phyloP scores from a whole-genome alignment of 2,888 invertebrate genomes.

The Herminia tarsipennalis region DNA sequence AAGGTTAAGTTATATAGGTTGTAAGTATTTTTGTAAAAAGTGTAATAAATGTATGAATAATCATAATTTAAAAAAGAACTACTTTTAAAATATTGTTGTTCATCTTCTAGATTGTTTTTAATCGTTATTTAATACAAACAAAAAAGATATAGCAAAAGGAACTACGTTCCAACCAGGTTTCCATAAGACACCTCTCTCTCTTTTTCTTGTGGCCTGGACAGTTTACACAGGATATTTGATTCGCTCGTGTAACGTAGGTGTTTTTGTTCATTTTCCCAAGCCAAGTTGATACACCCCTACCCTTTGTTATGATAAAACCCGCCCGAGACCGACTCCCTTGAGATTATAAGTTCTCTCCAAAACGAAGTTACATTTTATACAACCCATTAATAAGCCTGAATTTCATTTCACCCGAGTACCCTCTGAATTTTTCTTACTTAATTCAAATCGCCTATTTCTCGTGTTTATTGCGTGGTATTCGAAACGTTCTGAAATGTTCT shows the following conservation, averaged over 20 bases:
- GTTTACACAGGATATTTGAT: constrained; percentile 5
- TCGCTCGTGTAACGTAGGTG: constrained; percentile 48
- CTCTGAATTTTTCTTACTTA: constrained; percentile 33
- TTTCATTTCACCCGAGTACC: constrained; percentile 42
- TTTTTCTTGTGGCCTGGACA: too few relatives aligned
- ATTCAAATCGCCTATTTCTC: constrained; percentile 36
- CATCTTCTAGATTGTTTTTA: too few relatives aligned
- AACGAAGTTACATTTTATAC: constrained; percentile 54
- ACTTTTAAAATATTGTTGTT: too few relatives aligned
- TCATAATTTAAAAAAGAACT: too few relatives aligned
- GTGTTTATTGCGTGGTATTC: constrained; percentile 33
- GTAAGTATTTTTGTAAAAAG: too few relatives aligned
- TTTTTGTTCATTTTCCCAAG: constrained; percentile 56
- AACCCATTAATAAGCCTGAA: constrained; percentile 46
- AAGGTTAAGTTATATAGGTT: too few relatives aligned
- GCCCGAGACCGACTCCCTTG: constrained; percentile 41
- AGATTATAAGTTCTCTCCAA: constrained; percentile 58
- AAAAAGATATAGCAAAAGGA: too few relatives aligned
- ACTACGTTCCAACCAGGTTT: too few relatives aligned
- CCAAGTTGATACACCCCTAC: constrained; percentile 34
- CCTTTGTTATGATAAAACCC: constrained; percentile 56
- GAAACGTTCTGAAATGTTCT: too few relatives aligned
- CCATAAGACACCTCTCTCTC: too few relatives aligned
- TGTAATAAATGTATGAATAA: too few relatives aligned
- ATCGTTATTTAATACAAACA: too few relatives aligned